Evolutionary conservation across 2,797 vertebrate genomes (phyloP).

Genomic region (Cryptoblepharus egeriae): DNA sequence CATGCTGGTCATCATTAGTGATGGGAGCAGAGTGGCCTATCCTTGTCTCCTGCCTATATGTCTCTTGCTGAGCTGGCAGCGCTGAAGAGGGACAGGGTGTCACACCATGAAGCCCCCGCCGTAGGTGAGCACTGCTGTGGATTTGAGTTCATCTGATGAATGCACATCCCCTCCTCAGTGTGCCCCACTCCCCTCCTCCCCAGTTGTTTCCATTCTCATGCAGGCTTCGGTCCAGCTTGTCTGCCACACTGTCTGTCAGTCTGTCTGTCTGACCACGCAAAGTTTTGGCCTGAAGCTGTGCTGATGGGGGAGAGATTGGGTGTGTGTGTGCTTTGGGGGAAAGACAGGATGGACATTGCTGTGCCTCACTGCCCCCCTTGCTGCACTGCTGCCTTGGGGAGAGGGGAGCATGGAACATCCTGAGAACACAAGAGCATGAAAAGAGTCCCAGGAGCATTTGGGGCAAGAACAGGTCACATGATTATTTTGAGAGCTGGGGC

Average conservation of each 20-base stretch:
- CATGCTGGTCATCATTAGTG: neutral
- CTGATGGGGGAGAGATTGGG: neutral
- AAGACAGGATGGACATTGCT: accelerated
- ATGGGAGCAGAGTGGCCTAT: neutral
- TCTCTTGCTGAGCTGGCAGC: neutral
- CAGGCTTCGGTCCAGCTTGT: neutral
- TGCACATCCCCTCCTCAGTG: conserved; percentile 6
- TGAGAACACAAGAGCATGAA: neutral
- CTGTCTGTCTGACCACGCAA: neutral
- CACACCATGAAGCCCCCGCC: neutral
- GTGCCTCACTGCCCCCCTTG: neutral
- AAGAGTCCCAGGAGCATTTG: neutral
- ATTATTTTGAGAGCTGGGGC: no score
- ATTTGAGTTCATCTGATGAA: conserved; percentile 20
- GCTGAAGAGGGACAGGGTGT: neutral
- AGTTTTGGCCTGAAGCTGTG: neutral
- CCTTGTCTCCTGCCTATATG: no score
- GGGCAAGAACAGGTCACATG: no score
- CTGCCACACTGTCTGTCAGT: neutral
- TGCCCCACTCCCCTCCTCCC: conserved; percentile 44
- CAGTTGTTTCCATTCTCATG: conserved; percentile 21
- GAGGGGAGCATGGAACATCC: no score
- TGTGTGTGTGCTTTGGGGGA: neutral
- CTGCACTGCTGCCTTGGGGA: neutral
- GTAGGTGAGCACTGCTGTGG: neutral